Evolutionary conservation across 2,113 vertebrate genomes (phyloP), one percentile per base, ranked within the genome.

Genomic region (Nyctibius bracteatus): DNA sequence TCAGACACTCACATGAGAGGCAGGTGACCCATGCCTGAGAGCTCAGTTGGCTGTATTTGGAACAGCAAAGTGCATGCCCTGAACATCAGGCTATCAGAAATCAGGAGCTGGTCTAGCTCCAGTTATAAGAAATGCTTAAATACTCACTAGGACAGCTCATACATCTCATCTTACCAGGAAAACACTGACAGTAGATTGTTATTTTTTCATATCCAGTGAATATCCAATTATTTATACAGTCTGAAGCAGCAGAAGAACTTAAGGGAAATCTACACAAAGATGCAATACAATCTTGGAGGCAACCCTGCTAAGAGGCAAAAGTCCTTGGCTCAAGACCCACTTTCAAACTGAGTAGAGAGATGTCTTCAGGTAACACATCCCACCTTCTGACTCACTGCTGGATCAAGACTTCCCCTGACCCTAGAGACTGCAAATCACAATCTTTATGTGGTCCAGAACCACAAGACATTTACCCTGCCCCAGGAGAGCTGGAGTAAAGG

Each of bases 11-110:
- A 0, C 16, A 14, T 1, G 33, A n/a, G 2, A 83, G 9, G 5
- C 27, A 54, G 52, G 61, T n/a, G 59, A 44, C 25, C 62, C 22
- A 14, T 28, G 37, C 55, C 81, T 1, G 0, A 15, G 44, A 65
- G 9, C 41, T 10, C 37, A 6, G 27, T 6, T 2, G 5, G 41
- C 18, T 3, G 1, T 8, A 21, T 44, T 19, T 3, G 6, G 23
- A 55, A 21, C 30, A 77, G 51, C 43, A 51, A 66, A 72, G 61
- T 27, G 16, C 30, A 35, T 8, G 6, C 49, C 21, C 7, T 17
- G 14, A 39, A 8, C 30, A 14, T 4, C 77, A 78, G 73, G 13
- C 9, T 67, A 2, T 4, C 67, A 83, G 46, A 73, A 81, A 65
- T 3, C 28, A 72, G 52, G 27, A 65, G 58, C 49, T 84, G 59